phyloP scores from a whole-genome alignment of 1,140 invertebrate genomes.

The Caenorhabditis inopinata region DNA sequence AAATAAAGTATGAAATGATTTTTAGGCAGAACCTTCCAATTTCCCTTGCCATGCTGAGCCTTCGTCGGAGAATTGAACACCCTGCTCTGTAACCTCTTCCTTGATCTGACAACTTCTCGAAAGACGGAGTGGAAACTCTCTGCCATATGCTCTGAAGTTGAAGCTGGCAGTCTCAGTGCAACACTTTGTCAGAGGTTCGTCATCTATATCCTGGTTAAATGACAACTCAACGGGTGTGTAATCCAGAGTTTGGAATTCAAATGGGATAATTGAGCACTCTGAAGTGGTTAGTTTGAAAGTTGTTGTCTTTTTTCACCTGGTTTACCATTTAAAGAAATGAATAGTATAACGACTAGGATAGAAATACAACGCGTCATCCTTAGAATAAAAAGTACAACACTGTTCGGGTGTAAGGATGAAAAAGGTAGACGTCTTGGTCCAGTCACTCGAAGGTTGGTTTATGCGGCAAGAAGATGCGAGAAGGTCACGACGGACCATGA shows the following conservation, averaged over 20 bases:
- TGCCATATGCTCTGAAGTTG: neutral
- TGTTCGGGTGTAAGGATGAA: neutral
- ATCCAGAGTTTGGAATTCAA: neutral
- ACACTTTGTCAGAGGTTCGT: neutral
- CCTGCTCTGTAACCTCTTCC: neutral
- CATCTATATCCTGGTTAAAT: neutral
- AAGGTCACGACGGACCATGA: conserved; percentile 6
- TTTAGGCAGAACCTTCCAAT: conserved; percentile 29
- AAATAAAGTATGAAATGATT: no score
- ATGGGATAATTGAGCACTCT: no score
- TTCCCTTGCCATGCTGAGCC: neutral
- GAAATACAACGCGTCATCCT: no score
- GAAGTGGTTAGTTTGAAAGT: no score
- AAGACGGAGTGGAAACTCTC: neutral
- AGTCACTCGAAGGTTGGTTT: neutral
- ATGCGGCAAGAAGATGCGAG: neutral
- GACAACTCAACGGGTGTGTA: neutral
- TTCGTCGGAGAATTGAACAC: neutral
- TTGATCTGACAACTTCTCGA: conserved; percentile 2
- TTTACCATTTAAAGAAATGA: no score
- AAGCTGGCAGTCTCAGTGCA: neutral
- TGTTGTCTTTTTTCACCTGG: no score
- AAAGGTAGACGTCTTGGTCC: neutral
- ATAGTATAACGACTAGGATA: no score
- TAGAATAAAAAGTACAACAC: neutral